Evolutionary conservation across 2,888 invertebrate species (phyloP).

Genomic region (Drosophila quinaria): DNA sequence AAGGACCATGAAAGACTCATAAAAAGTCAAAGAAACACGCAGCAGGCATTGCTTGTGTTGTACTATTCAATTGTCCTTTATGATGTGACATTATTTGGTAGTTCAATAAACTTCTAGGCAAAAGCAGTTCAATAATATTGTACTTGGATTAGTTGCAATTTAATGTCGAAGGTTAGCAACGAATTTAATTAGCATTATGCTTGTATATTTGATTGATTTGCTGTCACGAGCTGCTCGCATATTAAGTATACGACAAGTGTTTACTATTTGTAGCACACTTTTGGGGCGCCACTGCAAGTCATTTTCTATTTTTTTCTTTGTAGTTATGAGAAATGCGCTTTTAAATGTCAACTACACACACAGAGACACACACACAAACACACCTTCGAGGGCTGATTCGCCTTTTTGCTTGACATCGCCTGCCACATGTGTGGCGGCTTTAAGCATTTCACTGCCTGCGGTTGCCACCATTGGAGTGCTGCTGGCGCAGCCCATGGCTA

Average conservation of each 20-base stretch:
- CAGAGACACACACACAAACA: conserved; percentile 29
- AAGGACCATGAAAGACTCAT: conserved; percentile 12
- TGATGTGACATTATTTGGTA: conserved; percentile 33
- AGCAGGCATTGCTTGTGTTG: conserved; percentile 4
- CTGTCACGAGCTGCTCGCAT: conserved; percentile 30
- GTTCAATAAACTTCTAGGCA: conserved; percentile 24
- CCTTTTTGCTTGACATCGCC: conserved; percentile 77
- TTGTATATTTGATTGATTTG: conserved; percentile 45
- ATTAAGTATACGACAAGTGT: conserved; percentile 47
- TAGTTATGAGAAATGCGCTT: conserved; percentile 40
- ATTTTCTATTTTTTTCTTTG: background rate
- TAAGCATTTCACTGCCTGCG: conserved; percentile 83
- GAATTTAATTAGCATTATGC: conserved; percentile 29
- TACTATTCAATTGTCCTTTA: conserved; percentile 37
- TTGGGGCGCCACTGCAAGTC: conserved; percentile 15
- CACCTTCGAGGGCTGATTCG: conserved; percentile 80
- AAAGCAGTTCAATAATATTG: conserved; percentile 13
- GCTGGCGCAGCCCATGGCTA: conserved; percentile 82
- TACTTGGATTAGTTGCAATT: conserved; percentile 5
- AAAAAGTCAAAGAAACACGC: conserved; percentile 24
- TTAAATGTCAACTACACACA: conserved; percentile 63
- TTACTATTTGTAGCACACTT: conserved; percentile 21
- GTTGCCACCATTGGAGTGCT: conserved; percentile 84
- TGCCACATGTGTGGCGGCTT: conserved; percentile 82
- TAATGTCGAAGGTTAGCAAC: conserved; percentile 25